Conservation (phyloP, 2,888 invertebrate genomes). For the Lumbricus terrestris region DNA sequence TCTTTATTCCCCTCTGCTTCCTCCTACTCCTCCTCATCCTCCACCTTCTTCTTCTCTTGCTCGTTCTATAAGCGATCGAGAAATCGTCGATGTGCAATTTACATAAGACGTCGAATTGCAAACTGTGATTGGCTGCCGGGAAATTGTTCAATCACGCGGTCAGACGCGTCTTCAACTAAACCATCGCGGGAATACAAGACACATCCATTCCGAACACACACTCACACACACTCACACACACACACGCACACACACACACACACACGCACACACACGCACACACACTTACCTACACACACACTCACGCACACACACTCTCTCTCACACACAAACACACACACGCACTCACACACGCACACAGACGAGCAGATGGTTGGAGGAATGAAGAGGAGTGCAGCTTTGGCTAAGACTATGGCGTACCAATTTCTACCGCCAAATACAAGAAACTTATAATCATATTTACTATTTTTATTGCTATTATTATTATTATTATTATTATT, state of each 20-base stretch:
- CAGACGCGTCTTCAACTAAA: not conserved
- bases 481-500: no score
- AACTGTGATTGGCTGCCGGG: not conserved
- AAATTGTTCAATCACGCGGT: not conserved
- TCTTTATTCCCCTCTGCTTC: no score
- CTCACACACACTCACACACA: not conserved
- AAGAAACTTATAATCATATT: no score
- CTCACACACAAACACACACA: no score
- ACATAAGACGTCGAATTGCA: not conserved
- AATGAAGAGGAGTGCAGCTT: no score
- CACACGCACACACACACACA: no score
- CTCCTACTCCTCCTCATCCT: no score
- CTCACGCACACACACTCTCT: no score
- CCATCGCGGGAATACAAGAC: not conserved
- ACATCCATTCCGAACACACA: not conserved
- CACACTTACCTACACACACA: not conserved
- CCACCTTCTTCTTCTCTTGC: not conserved
- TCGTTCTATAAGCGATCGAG: not conserved
- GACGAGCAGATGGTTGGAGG: no score
- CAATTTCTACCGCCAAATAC: no score
- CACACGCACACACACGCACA: not conserved
- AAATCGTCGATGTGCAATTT: conserved; percentile 3
- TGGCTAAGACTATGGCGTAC: no score
- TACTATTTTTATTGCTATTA: no score
- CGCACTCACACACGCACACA: not conserved